A percentile compares a stretch with the other conserved stretches of the same genome.
Conservation (phyloP, 2,797 vertebrate species). For the Malacoctenus gilli region DNA sequence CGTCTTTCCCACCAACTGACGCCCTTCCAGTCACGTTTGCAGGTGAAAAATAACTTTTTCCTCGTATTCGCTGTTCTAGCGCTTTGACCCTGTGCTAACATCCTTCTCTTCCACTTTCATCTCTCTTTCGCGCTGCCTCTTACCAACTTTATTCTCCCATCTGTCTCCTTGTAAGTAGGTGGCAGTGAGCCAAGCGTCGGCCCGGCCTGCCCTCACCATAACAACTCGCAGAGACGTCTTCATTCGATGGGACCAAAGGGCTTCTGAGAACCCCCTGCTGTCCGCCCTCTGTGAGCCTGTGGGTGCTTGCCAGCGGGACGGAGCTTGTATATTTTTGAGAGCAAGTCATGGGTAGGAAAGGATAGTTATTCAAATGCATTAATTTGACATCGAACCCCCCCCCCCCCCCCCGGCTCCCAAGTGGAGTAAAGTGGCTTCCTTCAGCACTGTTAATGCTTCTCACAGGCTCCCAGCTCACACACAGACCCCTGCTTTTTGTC, state of each 20-base stretch:
- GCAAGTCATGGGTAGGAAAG: constrained; percentile 13
- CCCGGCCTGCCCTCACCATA: constrained; percentile 44
- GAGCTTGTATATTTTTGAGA: too few species aligned
- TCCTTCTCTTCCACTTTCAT: constrained; percentile 16
- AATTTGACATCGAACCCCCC: constrained; percentile 26
- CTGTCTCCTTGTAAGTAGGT: constrained; percentile 48
- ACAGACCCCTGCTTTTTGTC: constrained; percentile 4
- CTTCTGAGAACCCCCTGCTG: constrained; percentile 30
- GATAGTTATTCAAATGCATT: constrained; percentile 16
- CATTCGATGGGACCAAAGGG: constrained; percentile 59
- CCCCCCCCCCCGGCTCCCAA: constrained; percentile 16
- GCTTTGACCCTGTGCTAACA: constrained; percentile 2
- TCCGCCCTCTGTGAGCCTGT: constrained; percentile 18
- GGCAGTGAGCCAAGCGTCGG: constrained; percentile 44
- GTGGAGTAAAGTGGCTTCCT: constrained; percentile 3
- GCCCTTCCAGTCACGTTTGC: constrained; percentile 13
- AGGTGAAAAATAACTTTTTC: constrained; percentile 5
- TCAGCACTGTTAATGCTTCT: constrained; percentile 9
- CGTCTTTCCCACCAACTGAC: constrained; percentile 15
- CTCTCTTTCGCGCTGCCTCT: constrained; percentile 7
- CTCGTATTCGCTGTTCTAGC: background rate
- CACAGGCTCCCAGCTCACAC: background rate
- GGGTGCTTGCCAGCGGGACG: constrained; percentile 20
- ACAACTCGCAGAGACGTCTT: constrained; percentile 63
- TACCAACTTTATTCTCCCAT: constrained; percentile 38